phyloP scores from a whole-genome alignment of 2,888 invertebrate genomes.

The Sicus ferrugineus region DNA sequence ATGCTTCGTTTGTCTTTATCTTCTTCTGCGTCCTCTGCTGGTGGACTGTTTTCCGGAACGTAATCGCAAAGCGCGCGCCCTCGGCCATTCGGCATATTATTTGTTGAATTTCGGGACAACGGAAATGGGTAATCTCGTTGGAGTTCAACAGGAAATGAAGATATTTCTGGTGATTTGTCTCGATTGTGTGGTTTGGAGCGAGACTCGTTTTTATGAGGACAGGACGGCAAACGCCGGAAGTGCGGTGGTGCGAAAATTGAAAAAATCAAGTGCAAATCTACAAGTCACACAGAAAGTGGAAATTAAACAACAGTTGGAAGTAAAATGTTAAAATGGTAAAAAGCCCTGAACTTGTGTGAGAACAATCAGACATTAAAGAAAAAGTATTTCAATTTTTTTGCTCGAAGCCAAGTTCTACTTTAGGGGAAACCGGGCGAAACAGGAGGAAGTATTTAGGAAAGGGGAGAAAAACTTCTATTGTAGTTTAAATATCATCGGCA shows the following conservation, averaged over 20 bases:
- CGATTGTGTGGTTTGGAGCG: conserved; percentile 24
- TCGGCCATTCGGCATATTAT: conserved; percentile 25
- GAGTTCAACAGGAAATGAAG: conserved; percentile 32
- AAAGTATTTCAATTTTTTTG: neutral
- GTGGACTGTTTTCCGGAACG: conserved; percentile 8
- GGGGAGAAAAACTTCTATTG: neutral
- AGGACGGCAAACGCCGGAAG: neutral
- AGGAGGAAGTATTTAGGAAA: neutral
- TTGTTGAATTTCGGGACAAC: conserved; percentile 24
- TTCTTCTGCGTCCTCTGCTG: conserved; percentile 1
- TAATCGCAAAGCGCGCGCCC: conserved; percentile 25
- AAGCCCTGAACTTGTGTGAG: neutral
- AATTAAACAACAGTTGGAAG: no score
- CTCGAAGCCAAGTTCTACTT: no score
- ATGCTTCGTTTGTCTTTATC: conserved; percentile 5
- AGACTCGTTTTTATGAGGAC: neutral
- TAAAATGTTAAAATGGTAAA: no score
- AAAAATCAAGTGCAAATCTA: neutral
- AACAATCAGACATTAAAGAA: neutral
- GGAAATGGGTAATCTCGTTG: conserved; percentile 32
- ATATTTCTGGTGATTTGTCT: conserved; percentile 34
- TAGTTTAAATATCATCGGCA: no score
- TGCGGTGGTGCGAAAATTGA: neutral
- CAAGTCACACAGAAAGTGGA: neutral
- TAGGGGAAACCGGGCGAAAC: no score